Base-by-base conservation (phyloP, 2,113 vertebrate species). In the Chaetorhynchus papuensis region DNA sequence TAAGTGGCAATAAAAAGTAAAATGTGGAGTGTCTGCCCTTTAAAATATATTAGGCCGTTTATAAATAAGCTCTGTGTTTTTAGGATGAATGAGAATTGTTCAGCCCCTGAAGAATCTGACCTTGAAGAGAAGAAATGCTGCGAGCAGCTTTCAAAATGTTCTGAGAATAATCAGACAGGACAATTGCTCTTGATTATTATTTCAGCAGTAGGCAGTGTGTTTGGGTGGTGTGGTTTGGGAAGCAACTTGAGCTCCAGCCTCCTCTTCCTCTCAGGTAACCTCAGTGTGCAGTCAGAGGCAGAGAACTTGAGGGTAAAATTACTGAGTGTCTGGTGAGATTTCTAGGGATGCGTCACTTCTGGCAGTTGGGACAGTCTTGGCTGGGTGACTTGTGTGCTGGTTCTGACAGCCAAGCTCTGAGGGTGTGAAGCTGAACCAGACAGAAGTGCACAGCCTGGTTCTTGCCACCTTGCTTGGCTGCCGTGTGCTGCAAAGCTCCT, bases 1-100 rank as follows among this genome's bases (percentile, higher is more conserved):
- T 93, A 96, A 96, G 88, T 89, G 86, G 91, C 93, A 92, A 96
- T 96, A 86, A 95, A 96, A 94, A 81, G 77, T 89, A 66, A 75
- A 94, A 89, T 69, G 88, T n/a, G 56, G 53, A 78, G 88, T 16
- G 49, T 52, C 68, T 90, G 92, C 86, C 94, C 96, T 97, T 95
- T 95, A 88, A 93, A 94, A 96, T 82, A 77, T 60, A 90, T 95
- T 86, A 93, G 57, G 70, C 1, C 5, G 87, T 89, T 92, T 87
- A 83, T 93, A 95, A 96, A 92, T 90, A 94, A 89, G 75, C 42
- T 77, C n/a, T 23, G 16, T 93, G 35, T 78, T 94, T 97, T 95
- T 89, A 75, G 93, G 75, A 72, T 76, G 64, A 54, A 42, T 82
- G 71, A 30, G 82, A 87, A 91, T 64, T 57, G 30, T 85, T 91